These are phyloP conservation scores for Eudasyphora cyanicolor DNA, from an alignment of 2,888 invertebrate species.

Conservation along the genomic window DNA sequence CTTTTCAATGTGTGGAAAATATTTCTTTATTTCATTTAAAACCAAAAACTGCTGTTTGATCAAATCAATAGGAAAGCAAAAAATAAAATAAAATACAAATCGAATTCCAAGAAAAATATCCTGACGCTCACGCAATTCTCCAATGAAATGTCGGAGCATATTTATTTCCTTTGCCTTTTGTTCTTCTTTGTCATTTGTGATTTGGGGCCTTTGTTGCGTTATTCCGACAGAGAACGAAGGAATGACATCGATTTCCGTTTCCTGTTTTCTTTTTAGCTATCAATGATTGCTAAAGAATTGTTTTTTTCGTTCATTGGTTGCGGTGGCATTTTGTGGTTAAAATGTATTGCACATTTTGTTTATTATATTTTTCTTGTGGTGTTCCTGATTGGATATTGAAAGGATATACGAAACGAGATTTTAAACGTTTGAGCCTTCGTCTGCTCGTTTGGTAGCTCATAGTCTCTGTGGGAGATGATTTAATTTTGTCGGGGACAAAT, in stretches of 20 bases:
- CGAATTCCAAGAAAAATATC: neutral
- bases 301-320: neutral
- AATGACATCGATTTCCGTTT: conserved; percentile 57
- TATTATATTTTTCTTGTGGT: conserved; percentile 1
- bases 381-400: conserved; percentile 19
- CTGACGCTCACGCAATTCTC: conserved; percentile 16
- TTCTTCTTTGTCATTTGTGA: neutral
- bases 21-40: neutral
- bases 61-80: conserved; percentile 2
- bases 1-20: too few species aligned
- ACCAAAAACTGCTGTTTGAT: neutral
- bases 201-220: neutral
- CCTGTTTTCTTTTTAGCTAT: conserved; percentile 31
- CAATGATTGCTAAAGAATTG: too few species aligned
- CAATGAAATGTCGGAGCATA: conserved; percentile 20
- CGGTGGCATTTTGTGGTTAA: conserved; percentile 9
- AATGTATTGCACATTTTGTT: conserved; percentile 25
- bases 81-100: neutral
- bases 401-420: conserved; percentile 3
- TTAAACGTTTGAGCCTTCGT: neutral
- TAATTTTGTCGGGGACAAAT: neutral
- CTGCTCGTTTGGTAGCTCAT: neutral
- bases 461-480: neutral
- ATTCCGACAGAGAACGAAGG: neutral
- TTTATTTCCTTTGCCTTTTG: conserved; percentile 4